Conservation (phyloP, 1,140 invertebrate genomes). For the Calliphora vicina region DNA sequence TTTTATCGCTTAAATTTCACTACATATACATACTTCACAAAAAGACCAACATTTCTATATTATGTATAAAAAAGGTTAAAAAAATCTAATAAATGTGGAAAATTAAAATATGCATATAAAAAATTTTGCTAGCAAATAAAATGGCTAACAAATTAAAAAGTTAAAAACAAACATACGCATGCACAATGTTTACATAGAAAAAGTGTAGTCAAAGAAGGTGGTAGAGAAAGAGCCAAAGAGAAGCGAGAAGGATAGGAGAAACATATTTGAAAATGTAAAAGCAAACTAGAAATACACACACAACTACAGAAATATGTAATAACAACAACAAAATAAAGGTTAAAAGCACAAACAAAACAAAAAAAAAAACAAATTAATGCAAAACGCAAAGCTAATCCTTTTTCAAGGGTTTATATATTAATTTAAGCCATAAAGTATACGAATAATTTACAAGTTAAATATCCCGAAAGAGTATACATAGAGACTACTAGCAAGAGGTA, state of each 20-base stretch:
- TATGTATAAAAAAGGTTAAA: background rate
- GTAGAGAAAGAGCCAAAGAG: background rate
- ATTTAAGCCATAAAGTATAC: background rate
- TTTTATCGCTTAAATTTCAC: too few relatives aligned
- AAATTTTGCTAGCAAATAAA: background rate
- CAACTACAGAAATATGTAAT: background rate
- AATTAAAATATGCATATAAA: background rate
- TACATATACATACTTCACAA: too few relatives aligned
- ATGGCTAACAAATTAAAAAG: background rate
- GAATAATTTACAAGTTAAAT: background rate
- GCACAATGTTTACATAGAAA: background rate
- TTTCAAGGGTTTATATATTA: background rate
- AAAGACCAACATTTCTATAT: background rate
- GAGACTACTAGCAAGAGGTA: background rate
- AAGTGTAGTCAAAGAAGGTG: background rate
- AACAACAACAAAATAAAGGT: background rate
- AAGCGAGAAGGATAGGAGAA: background rate
- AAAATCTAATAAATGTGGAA: background rate
- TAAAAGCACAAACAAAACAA: background rate
- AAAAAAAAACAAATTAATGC: background rate
- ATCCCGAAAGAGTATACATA: background rate
- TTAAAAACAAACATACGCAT: background rate
- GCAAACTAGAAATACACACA: background rate
- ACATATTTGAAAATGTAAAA: background rate
- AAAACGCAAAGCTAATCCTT: background rate